phyloP scores from a whole-genome alignment of 1,140 invertebrate species.

The Zaprionus vittiger region DNA sequence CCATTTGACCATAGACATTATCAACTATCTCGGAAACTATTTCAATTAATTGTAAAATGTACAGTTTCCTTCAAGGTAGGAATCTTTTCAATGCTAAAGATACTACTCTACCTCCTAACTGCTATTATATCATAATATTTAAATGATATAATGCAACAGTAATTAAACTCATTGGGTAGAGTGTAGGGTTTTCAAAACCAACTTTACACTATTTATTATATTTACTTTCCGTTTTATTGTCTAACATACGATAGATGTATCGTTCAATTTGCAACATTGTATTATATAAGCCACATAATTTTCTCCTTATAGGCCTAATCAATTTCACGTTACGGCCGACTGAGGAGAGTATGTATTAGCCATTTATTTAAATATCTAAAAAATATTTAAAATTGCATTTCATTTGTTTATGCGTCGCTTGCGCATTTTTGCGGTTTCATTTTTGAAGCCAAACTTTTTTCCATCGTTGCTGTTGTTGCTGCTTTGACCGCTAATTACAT shows the following conservation, averaged over 20 bases:
- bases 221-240: background rate
- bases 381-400: slow-evolving; percentile 62
- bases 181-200: background rate
- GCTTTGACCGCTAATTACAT: slow-evolving; percentile 77
- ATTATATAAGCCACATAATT: background rate
- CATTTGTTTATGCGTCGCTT: slow-evolving; percentile 49
- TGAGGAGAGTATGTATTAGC: background rate
- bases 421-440: slow-evolving; percentile 65
- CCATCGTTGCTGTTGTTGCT: slow-evolving; percentile 18
- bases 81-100: background rate
- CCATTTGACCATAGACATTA: too few species aligned
- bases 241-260: background rate
- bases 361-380: slow-evolving; percentile 31
- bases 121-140: background rate
- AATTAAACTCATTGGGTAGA: too few species aligned
- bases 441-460: slow-evolving; percentile 33
- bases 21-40: too few species aligned
- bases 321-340: slow-evolving; percentile 6
- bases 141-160: too few species aligned
- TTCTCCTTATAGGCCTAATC: background rate
- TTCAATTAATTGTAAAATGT: too few species aligned
- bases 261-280: background rate
- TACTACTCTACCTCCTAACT: background rate
- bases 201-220: background rate
- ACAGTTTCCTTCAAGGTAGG: too few species aligned